phyloP scores from a whole-genome alignment of 2,888 invertebrate species.

The Atherix ibis region DNA sequence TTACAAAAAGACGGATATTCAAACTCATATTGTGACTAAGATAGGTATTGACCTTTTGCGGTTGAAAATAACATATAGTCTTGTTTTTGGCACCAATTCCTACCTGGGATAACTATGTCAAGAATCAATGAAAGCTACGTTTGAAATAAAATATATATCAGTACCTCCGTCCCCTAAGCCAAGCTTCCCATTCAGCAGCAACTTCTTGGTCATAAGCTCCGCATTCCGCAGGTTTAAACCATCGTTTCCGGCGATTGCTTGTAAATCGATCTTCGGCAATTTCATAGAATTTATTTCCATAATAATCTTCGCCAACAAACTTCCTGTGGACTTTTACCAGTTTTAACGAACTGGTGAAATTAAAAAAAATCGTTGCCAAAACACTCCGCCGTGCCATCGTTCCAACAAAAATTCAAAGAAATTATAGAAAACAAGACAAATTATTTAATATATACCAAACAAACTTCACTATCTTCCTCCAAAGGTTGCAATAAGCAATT shows the following conservation, averaged over 20 bases:
- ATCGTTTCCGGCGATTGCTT: slow-evolving; percentile 49
- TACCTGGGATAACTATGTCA: too few species aligned
- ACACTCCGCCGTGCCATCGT: slow-evolving; percentile 27
- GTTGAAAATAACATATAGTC: too few species aligned
- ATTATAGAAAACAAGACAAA: too few species aligned
- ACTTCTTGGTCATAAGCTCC: slow-evolving; percentile 51
- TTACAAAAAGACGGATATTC: too few species aligned
- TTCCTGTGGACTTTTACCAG: slow-evolving; percentile 39
- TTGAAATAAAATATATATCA: neutral
- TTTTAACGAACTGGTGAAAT: slow-evolving; percentile 26
- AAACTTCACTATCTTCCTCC: too few species aligned
- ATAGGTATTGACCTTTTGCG: too few species aligned
- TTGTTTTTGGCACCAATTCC: too few species aligned
- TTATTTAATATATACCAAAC: too few species aligned
- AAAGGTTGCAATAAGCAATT: too few species aligned
- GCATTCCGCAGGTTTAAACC: slow-evolving; percentile 52
- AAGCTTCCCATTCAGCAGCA: slow-evolving; percentile 79
- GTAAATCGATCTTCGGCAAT: slow-evolving; percentile 51
- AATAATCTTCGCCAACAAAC: slow-evolving; percentile 54
- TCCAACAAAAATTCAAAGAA: too few species aligned
- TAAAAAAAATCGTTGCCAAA: slow-evolving; percentile 25
- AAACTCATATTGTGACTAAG: too few species aligned
- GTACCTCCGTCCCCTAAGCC: slow-evolving; percentile 54
- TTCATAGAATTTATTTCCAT: slow-evolving; percentile 72
- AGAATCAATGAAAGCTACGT: neutral